Base-by-base conservation (phyloP, 1,140 invertebrate genomes). In the Bombus pascuorum region DNA sequence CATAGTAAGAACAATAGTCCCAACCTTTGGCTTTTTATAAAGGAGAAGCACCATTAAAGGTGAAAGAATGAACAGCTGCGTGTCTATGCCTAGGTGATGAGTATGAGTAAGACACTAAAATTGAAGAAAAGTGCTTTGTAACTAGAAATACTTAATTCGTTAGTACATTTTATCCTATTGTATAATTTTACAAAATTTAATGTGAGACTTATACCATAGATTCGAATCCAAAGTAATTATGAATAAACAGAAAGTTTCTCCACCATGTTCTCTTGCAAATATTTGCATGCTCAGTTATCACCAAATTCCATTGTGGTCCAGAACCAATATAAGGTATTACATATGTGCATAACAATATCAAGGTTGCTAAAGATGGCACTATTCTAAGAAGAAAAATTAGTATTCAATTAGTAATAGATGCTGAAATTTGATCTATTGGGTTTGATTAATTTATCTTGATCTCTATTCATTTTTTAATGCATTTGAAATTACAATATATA, bases 21-120 rank as follows among this genome's bases (percentile, higher is more conserved):
- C 97, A 34, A 95, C 89, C 76, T 94, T 96, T 32, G 96, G 96
- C 94, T 94, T 97, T 86, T 96, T 97, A 95, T 97, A 97, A 8
- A 98, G 89, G 0, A 96, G 92, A 32, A 96, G 94, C 3, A 98
- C 95, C 86, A 98, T 94, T 2, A 98, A 77, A 0, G 97, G 97
- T 0, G 97, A 97, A 8, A 97, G 90, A 0, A 96, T 92, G 91
- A 98, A 98, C 25, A 98, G 95, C 94, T 98, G 97, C 81, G 97
- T 98, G 91, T 98, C 98, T 90, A 98, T 98, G 18, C 98, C 98
- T 81, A 98, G 77, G 85, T 97, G 97, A 92, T 97, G 97, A 0
- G 97, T 97, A 80, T 97, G 97, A 1, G 97, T 97, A 32, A 97
- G 91, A 89, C 97, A 97, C 96, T 97, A 90, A 44, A 96, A 89